Evolutionary conservation across 53 echinoderm and acorn worm genomes (phyloP).

Genomic region (Hippasteria phrygiana): DNA sequence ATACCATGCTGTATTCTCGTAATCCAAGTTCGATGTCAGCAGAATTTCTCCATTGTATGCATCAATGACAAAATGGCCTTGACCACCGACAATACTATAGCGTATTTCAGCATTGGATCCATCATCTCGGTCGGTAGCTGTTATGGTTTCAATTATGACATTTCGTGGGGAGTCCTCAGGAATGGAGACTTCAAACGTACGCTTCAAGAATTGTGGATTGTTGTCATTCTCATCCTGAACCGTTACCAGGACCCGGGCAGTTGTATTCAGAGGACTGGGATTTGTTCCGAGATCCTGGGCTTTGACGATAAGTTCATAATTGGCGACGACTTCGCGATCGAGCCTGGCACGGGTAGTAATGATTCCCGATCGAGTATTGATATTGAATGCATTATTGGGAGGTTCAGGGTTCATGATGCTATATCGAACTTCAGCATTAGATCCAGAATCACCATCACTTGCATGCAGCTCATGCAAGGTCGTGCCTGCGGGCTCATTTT

Average conservation of each 20-base stretch:
- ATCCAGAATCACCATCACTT: conserved; percentile 80
- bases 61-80: conserved; percentile 92
- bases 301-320: conserved; percentile 75
- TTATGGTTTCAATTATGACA: conserved; percentile 73
- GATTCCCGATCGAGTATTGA: conserved; percentile 76
- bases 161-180: conserved; percentile 79
- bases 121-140: conserved; percentile 87
- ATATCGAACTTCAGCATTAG: conserved; percentile 84
- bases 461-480: conserved; percentile 81
- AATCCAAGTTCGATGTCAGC: conserved; percentile 79
- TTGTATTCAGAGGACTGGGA: conserved; percentile 79
- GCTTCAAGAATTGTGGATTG: conserved; percentile 84
- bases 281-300: conserved; percentile 87
- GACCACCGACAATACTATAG: conserved; percentile 92
- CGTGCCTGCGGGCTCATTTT: conserved; percentile 80
- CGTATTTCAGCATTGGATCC: conserved; percentile 88
- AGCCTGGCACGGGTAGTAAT: conserved; percentile 84
- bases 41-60: conserved; percentile 83
- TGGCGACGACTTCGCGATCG: conserved; percentile 77
- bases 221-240: conserved; percentile 95
- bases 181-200: conserved; percentile 84
- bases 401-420: conserved; percentile 86
- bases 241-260: conserved; percentile 79
- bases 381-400: conserved; percentile 90
- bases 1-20: conserved; percentile 77